A percentile compares a stretch with the other conserved stretches of the same genome.
phyloP scores from a whole-genome alignment of 2,888 invertebrate species.

The Polyommatus iphigenia region DNA sequence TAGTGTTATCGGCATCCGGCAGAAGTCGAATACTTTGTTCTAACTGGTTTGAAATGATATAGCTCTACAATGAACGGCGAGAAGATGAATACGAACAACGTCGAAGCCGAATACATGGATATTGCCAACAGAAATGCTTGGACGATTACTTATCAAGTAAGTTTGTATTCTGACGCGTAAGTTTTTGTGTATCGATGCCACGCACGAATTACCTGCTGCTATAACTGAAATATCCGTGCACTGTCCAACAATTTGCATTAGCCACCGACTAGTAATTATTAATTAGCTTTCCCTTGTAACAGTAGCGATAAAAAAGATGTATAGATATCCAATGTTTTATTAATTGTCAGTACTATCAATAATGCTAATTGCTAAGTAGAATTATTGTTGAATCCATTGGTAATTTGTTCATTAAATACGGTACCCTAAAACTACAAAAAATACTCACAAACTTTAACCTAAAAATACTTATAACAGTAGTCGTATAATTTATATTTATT shows the following conservation, averaged over 20 bases:
- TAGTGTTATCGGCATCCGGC: conserved; percentile 50
- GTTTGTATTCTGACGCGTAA: conserved; percentile 51
- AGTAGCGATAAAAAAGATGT: neutral
- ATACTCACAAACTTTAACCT: too few relatives aligned
- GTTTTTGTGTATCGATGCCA: conserved; percentile 49
- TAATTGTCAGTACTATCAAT: neutral
- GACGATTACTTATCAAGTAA: conserved; percentile 86
- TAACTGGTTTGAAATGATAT: conserved; percentile 51
- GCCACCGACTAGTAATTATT: neutral
- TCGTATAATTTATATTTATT: too few relatives aligned
- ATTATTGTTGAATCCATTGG: too few relatives aligned
- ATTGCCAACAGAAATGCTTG: conserved; percentile 85
- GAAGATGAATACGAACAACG: conserved; percentile 53
- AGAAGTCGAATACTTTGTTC: conserved; percentile 46
- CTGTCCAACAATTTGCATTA: conserved; percentile 29
- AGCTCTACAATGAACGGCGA: conserved; percentile 49
- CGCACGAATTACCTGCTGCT: conserved; percentile 47
- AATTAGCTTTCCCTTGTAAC: neutral
- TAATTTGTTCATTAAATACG: too few relatives aligned
- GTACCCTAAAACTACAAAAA: too few relatives aligned
- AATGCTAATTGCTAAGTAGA: neutral
- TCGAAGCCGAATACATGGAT: conserved; percentile 87
- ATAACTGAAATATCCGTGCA: conserved; percentile 29
- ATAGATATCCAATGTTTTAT: neutral
- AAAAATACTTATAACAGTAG: too few relatives aligned